Percentiles rank a stretch among this genome's conserved stretches.
phyloP scores from a whole-genome alignment of 2,888 invertebrate genomes.

The Pachliopta kotzebuea region DNA sequence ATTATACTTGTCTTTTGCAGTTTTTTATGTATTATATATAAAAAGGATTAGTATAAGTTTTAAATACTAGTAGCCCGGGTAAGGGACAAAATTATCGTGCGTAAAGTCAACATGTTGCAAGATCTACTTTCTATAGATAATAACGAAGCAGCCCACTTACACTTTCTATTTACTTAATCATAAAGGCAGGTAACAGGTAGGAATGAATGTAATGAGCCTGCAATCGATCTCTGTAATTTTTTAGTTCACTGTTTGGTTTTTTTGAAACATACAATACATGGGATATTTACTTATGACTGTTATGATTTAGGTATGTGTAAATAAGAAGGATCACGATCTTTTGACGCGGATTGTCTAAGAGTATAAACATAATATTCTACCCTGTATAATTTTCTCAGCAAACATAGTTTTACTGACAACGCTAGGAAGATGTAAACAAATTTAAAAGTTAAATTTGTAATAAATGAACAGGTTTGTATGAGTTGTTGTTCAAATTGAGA shows the following conservation, averaged over 20 bases:
- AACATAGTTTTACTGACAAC: not conserved
- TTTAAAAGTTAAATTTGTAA: not conserved
- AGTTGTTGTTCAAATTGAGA: not conserved
- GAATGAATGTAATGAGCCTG: not conserved
- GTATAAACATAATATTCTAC: not conserved
- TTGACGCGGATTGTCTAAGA: not conserved
- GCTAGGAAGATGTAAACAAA: not conserved
- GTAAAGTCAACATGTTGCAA: constrained; percentile 11
- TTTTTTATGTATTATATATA: too few relatives aligned
- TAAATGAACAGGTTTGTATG: not conserved
- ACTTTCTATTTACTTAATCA: constrained; percentile 27
- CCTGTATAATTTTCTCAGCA: not conserved
- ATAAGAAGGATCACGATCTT: not conserved
- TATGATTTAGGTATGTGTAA: too few relatives aligned
- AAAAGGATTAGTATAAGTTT: too few relatives aligned
- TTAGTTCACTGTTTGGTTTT: not conserved
- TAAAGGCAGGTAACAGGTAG: constrained; percentile 6
- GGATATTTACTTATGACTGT: too few relatives aligned
- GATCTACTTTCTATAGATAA: constrained; percentile 30
- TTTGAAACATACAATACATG: too few relatives aligned
- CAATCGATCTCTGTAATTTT: not conserved
- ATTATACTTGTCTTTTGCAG: too few relatives aligned
- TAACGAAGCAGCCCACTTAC: constrained; percentile 27
- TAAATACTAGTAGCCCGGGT: not conserved
- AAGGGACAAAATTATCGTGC: constrained; percentile 14